Evolutionary conservation across 2,113 vertebrate genomes (phyloP), one percentile per base, ranked within the genome.

Genomic region (Callithrix jacchus): DNA sequence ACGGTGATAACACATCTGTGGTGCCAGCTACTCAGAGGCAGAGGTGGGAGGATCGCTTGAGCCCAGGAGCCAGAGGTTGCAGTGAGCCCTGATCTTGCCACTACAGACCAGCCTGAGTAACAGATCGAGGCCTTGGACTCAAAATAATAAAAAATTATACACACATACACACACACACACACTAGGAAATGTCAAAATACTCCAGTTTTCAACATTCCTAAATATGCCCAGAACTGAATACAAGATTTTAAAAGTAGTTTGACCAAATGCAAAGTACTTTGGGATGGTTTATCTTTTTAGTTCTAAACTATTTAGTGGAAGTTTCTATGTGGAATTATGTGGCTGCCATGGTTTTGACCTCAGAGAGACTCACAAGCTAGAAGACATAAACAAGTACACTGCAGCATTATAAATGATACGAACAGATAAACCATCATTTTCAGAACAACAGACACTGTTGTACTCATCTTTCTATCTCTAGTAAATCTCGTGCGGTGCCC

Each of bases 281-380:
- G 32, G 25, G 7, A n/a, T 58, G 54, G 76, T 87, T 79, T 84
- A 47, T n/a, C 82, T 66, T 88, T 76, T 35, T 90, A 49, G 82
- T 64, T 77, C 35, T 89, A 79, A 94, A 94, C 42, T 79, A 79
- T 70, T 88, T 91, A 92, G 8, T 54, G 1, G 21, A 89, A 91
- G 37, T 17, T 89, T 64, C 25, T 70, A 94, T 25, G n/a, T 86
- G 70, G 91, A 87, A 52, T 30, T 85, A 52, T n/a, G 61, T 45
- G 37, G 45, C 35, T 92, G 56, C 74, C 54, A 56, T 52, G 23
- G 25, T 82, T 91, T 61, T 81, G 58, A 79, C n/a, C 5, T 61
- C 52, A 79, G 82, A 93, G 47, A 9, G 89, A 79, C 70, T 68
- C 83, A 92, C 21, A 73, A 79, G 74, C 47, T 61, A 74, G 54